Conservation (phyloP, 2,797 vertebrate genomes). For the Tapirus indicus region DNA sequence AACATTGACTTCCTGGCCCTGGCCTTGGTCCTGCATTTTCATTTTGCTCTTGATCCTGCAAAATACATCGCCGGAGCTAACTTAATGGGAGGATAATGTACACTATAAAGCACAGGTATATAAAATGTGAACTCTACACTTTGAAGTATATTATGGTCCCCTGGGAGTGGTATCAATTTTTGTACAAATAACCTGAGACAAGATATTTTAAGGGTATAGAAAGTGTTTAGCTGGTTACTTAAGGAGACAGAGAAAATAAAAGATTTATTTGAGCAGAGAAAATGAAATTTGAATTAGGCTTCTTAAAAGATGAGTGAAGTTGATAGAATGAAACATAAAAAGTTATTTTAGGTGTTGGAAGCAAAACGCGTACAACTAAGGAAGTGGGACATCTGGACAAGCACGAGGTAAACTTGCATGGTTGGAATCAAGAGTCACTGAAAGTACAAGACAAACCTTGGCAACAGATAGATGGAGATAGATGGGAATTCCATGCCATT, state of each 20-base stretch:
- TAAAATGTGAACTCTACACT: not conserved
- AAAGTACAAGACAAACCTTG: not conserved
- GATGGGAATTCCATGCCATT: not conserved
- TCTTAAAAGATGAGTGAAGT: not conserved
- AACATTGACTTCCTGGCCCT: not conserved
- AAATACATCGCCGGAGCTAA: not conserved
- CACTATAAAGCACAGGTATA: not conserved
- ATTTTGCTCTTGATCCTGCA: not conserved
- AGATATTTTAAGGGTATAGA: not conserved
- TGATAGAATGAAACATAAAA: not conserved
- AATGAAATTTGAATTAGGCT: not conserved
- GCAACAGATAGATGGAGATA: not conserved
- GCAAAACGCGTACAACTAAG: not conserved
- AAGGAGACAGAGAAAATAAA: not conserved
- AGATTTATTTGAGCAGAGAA: not conserved
- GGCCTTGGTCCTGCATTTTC: not conserved
- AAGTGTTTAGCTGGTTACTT: not conserved
- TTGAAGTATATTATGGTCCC: not conserved
- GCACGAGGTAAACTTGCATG: fast-evolving
- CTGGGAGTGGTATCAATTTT: not conserved
- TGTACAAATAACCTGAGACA: not conserved
- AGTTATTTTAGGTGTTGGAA: not conserved
- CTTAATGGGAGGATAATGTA: not conserved
- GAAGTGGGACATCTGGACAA: not conserved
- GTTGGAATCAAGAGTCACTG: not conserved